Percentiles rank a stretch among this genome's conserved stretches.
Evolutionary conservation across 1,140 invertebrate genomes (phyloP).

Genomic region (Drosophila trapezifrons): DNA sequence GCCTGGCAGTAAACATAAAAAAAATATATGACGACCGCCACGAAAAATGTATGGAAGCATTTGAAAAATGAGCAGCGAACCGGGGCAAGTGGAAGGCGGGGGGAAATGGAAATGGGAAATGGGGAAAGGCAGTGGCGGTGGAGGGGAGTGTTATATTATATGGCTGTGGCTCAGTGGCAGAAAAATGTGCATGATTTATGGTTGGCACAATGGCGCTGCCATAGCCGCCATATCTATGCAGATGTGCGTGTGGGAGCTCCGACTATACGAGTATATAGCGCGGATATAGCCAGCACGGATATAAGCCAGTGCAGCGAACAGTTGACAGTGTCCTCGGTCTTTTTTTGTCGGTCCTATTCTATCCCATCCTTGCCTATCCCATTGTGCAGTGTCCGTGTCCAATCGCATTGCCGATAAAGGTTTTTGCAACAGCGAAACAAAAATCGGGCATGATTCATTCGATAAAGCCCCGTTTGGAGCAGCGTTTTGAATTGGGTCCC

Average conservation of each 20-base stretch:
- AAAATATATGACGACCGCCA: slow-evolving; percentile 67
- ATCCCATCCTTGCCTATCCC: background rate
- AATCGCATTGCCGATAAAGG: slow-evolving; percentile 65
- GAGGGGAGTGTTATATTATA: slow-evolving; percentile 63
- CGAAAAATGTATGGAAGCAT: slow-evolving; percentile 67
- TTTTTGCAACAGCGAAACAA: slow-evolving; percentile 41
- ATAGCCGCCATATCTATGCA: slow-evolving; percentile 32
- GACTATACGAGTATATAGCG: slow-evolving; percentile 1
- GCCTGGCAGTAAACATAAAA: slow-evolving; percentile 79
- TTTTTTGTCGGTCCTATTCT: slow-evolving; percentile 6
- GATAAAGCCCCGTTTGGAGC: slow-evolving; percentile 35
- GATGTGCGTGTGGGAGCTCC: slow-evolving; percentile 17
- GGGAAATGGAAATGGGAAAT: slow-evolving; percentile 3
- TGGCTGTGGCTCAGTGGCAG: slow-evolving; percentile 78
- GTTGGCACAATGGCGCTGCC: slow-evolving; percentile 59
- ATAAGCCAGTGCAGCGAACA: slow-evolving; percentile 57
- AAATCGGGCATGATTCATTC: slow-evolving; percentile 54
- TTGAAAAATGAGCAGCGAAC: slow-evolving; percentile 66
- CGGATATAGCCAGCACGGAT: slow-evolving; percentile 10
- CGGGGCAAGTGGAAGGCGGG: background rate
- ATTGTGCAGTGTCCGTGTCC: slow-evolving; percentile 29
- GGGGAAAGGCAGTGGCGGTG: slow-evolving; percentile 5
- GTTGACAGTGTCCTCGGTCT: slow-evolving; percentile 36
- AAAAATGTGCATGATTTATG: slow-evolving; percentile 81
- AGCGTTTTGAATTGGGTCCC: slow-evolving; percentile 44